phyloP scores from a whole-genome alignment of 2,888 invertebrate genomes.

The Plemyria rubiginata region DNA sequence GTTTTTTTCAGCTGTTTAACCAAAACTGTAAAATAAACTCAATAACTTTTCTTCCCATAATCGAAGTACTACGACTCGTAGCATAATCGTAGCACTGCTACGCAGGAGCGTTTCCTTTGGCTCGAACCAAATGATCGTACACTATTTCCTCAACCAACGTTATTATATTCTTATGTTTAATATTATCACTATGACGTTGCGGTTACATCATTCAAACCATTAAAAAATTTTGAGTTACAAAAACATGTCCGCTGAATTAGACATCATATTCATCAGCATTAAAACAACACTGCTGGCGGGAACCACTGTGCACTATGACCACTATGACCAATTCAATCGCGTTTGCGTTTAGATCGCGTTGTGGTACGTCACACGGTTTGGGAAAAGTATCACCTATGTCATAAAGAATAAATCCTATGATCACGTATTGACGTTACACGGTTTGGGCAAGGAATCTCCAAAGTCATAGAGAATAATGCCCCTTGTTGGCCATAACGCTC shows the following conservation, averaged over 20 bases:
- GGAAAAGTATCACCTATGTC: no score
- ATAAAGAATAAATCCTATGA: no score
- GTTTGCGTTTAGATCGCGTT: no score
- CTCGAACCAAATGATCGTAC: background rate
- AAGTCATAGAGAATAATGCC: no score
- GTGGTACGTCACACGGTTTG: no score
- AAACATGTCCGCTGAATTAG: conserved; percentile 1
- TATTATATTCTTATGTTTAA: background rate
- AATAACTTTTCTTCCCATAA: background rate
- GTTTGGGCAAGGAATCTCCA: no score
- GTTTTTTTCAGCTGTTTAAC: background rate
- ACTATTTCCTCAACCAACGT: background rate
- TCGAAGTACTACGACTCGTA: conserved; percentile 37
- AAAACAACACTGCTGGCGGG: no score
- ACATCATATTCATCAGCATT: no score
- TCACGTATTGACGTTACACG: no score
- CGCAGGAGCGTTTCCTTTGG: conserved; percentile 19
- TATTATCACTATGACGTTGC: background rate
- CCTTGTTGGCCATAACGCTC: no score
- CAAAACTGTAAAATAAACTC: background rate
- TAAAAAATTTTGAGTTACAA: background rate
- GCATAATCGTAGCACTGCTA: conserved; percentile 42
- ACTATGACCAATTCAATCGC: no score
- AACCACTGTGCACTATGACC: no score
- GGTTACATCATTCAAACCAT: background rate